Evolutionary conservation across 2,888 invertebrate genomes (phyloP), one percentile per base, ranked within the genome.

Genomic region (Caenorhabditis sp.): DNA sequence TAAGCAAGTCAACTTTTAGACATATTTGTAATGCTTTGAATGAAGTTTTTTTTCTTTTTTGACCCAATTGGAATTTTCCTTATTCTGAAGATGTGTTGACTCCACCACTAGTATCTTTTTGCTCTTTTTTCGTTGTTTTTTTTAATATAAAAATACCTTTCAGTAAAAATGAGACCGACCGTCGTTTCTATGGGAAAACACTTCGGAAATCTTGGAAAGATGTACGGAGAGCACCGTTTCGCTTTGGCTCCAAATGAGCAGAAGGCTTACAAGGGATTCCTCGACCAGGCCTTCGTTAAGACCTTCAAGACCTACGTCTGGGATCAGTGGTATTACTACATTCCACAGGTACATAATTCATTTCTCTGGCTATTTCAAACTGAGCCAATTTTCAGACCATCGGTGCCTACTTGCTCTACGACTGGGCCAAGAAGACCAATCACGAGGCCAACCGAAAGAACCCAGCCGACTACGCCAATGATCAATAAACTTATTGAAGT

Each of bases 391-490:
- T 76, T 16, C 61, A 77, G 76, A 85, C 87, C 22, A 83, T 87
- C 58, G 86, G 85, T 51, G 86, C 88, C 56, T 90, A 90, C 64
- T 82, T 89, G 68, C 72, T 90, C 70, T 90, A 90, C 85, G 89
- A 90, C 69, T 91, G 91, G 90, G 90, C 90, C 69, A 90, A 87
- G 80, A 90, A 90, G 88, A 88, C 86, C 41, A 91, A 91, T 79
- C 64, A 80, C 64, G 59, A 68, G 12, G 83, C 85, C 31, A 87
- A 74, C 72, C 86, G 89, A 73, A 91, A 91, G 86, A 89, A 90
- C 80, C 91, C 91, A 49, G 89, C 89, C 47, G 90, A 91, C 73
- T 91, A 82, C 77, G 91, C 89, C 80, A 91, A 90, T 82, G 91
- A 91, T 84, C 80, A 85, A 74, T 90, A 88, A 85, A 80, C 51